Conservation (phyloP, 2,797 vertebrate genomes). For the Nyctalus aviator region DNA sequence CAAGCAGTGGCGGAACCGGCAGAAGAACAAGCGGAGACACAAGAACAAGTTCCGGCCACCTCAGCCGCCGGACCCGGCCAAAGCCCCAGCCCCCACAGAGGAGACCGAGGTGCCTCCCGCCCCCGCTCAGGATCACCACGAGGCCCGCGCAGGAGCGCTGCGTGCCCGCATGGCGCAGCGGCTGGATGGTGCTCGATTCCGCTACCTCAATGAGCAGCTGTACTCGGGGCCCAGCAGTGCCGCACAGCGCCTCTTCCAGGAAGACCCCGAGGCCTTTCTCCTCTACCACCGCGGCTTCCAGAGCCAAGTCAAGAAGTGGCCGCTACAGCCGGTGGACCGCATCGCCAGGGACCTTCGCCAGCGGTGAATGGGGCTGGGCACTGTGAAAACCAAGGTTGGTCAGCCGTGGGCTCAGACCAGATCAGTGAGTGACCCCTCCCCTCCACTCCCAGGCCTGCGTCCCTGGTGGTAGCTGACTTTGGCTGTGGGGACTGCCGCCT, state of each 20-base stretch:
- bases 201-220: constrained; percentile 94
- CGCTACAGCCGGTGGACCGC: constrained; percentile 91
- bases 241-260: constrained; percentile 90
- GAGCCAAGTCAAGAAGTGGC: constrained; percentile 93
- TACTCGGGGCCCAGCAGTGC: constrained; percentile 92
- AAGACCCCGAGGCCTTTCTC: constrained; percentile 91
- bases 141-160: constrained; percentile 80
- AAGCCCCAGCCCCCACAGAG: constrained; percentile 87
- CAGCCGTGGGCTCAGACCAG: background rate
- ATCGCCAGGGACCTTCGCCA: constrained; percentile 91
- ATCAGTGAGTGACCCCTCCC: background rate
- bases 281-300: constrained; percentile 95
- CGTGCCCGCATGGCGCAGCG: constrained; percentile 92
- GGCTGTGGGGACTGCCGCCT: constrained; percentile 97
- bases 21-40: constrained; percentile 82
- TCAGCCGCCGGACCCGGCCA: constrained; percentile 28
- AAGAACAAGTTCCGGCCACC: constrained; percentile 80
- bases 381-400: background rate
- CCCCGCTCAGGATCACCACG: background rate
- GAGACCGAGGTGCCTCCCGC: constrained; percentile 69
- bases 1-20: constrained; percentile 83
- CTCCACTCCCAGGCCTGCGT: constrained; percentile 87
- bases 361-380: constrained; percentile 87
- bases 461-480: constrained; percentile 95
- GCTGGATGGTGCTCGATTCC: constrained; percentile 93